Percentiles rank a stretch among this genome's conserved stretches.
phyloP scores from a whole-genome alignment of 2,797 vertebrate species.

The Pantherophis alleghaniensis region DNA sequence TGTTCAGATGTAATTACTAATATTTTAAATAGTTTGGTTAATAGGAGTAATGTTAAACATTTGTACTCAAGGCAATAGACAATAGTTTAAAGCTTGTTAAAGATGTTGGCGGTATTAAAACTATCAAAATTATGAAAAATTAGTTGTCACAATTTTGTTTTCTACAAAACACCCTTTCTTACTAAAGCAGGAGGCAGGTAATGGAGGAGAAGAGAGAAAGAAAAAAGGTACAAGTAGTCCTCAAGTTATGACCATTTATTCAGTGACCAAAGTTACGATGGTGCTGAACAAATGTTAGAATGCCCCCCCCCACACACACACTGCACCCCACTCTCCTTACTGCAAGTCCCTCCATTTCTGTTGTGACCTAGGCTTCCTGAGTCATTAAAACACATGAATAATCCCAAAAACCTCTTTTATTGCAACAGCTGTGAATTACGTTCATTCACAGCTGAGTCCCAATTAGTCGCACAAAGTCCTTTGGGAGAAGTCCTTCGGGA shows the following conservation, averaged over 20 bases:
- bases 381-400: too few relatives aligned
- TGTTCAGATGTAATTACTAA: background rate
- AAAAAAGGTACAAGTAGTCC: background rate
- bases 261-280: background rate
- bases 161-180: background rate
- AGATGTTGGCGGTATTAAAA: background rate
- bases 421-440: too few relatives aligned
- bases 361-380: too few relatives aligned
- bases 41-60: background rate
- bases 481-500: too few relatives aligned
- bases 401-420: too few relatives aligned
- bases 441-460: too few relatives aligned
- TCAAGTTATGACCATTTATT: background rate
- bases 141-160: background rate
- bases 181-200: background rate
- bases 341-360: too few relatives aligned
- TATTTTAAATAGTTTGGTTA: background rate
- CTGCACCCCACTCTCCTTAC: too few relatives aligned
- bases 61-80: background rate
- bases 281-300: background rate
- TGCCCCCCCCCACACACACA: too few relatives aligned
- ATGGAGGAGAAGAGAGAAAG: background rate
- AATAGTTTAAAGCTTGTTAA: background rate
- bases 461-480: too few relatives aligned
- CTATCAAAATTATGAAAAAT: background rate